Conservation (phyloP, 2,888 invertebrate species). For the Platycheirus rosarum region DNA sequence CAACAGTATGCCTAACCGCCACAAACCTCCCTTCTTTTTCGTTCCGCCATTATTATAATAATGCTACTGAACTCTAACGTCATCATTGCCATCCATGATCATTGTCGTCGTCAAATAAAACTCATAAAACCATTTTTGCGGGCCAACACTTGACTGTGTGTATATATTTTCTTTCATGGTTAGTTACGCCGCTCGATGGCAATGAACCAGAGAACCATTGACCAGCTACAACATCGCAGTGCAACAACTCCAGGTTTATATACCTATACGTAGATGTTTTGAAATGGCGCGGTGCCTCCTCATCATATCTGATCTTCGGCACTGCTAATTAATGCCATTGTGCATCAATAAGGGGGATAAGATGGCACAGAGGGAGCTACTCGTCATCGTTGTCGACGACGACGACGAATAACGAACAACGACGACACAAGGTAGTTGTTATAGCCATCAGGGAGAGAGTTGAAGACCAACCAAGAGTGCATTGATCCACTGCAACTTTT, state of each 20-base stretch:
- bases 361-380: slow-evolving; percentile 4
- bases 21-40: neutral
- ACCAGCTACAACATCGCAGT: slow-evolving; percentile 77
- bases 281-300: slow-evolving; percentile 5
- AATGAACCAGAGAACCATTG: slow-evolving; percentile 83
- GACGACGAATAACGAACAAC: slow-evolving; percentile 5
- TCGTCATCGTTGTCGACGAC: slow-evolving; percentile 30
- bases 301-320: neutral
- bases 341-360: neutral
- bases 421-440: slow-evolving; percentile 11
- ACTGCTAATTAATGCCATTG: neutral
- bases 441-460: slow-evolving; percentile 53
- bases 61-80: slow-evolving; percentile 51
- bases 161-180: slow-evolving; percentile 76
- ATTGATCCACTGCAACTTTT: slow-evolving; percentile 71
- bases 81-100: slow-evolving; percentile 76
- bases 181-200: slow-evolving; percentile 82
- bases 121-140: slow-evolving; percentile 38
- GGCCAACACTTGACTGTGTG: slow-evolving; percentile 69
- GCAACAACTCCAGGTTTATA: slow-evolving; percentile 60
- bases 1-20: slow-evolving; percentile 26
- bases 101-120: slow-evolving; percentile 51
- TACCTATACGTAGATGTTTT: slow-evolving; percentile 12
- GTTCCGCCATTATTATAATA: neutral
- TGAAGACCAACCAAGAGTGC: slow-evolving; percentile 71